Evolutionary conservation across 2,797 vertebrate genomes (phyloP), one percentile per base, ranked within the genome.

Genomic region (Hemibagrus guttatus): DNA sequence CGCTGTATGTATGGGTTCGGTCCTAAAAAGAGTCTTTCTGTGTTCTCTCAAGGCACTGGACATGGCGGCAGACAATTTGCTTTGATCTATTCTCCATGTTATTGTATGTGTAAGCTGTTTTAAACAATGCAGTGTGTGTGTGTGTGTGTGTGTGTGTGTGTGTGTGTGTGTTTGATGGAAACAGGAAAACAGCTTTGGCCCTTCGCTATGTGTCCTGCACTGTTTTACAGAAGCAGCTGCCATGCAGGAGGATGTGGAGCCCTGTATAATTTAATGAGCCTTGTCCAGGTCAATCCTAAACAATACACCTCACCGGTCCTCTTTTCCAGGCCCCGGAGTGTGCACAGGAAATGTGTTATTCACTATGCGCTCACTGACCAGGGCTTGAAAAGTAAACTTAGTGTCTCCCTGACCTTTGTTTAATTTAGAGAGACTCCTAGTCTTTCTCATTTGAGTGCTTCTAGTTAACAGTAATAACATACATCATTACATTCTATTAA

Each of bases 271-370:
- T 87, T 92, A 93, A 93, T 92, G 88, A 92, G 90, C 89, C 56
- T 68, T 79, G 88, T 91, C 87, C 92, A 88, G 85, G 88, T 91
- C 91, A 88, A 90, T 90, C 87, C 76, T 86, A 87, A 93, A 95
- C 93, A 95, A 94, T 93, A 85, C 87, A 87, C 84, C 88, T 89
- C 81, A 86, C 88, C 86, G 85, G 69, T 92, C 86, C 90, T 69
- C 85, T 83, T 90, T 92, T 90, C 91, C 92, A 91, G 91, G 86
- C 90, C 82, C 71, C 42, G 54, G 4, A 64, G 66, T 85, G 84
- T 86, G 86, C 79, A 90, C 93, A 93, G 95, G 95, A 96, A 95
- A 92, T 90, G 85, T 76, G 75, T 90, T 90, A 91, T 95, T 94
- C 90, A 93, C 92, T 91, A 91, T 88, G 19, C 82, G 68, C 72